Evolutionary conservation across 1,140 invertebrate species (phyloP).

Genomic region (Himalopsyche phryganea): DNA sequence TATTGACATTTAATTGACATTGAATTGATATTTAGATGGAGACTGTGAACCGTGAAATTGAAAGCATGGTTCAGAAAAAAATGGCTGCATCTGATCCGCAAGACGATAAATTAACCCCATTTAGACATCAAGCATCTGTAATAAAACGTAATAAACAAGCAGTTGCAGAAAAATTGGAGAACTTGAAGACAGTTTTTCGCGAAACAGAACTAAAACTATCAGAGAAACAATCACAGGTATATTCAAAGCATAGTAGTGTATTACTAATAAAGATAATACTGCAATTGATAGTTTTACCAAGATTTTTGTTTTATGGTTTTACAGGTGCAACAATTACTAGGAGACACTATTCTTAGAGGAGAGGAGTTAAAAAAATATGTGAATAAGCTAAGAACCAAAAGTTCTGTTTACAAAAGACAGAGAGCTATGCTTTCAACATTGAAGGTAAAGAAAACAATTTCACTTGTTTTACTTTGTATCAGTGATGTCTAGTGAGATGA

Average conservation of each 20-base stretch:
- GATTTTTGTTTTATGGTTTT: slow-evolving; percentile 6
- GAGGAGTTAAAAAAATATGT: slow-evolving; percentile 85
- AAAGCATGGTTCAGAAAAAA: slow-evolving; percentile 53
- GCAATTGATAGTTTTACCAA: neutral
- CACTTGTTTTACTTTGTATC: too few species aligned
- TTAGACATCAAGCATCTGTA: slow-evolving; percentile 78
- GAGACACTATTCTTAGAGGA: slow-evolving; percentile 63
- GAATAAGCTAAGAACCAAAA: slow-evolving; percentile 71
- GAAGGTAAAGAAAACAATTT: slow-evolving; percentile 56
- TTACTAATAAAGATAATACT: too few species aligned
- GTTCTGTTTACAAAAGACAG: slow-evolving; percentile 75
- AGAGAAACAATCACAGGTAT: slow-evolving; percentile 52
- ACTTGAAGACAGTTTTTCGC: slow-evolving; percentile 58
- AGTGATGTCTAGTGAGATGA: too few species aligned
- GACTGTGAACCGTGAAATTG: slow-evolving; percentile 60
- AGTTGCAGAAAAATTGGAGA: slow-evolving; percentile 65
- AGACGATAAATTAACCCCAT: slow-evolving; percentile 74
- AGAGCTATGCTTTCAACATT: slow-evolving; percentile 68
- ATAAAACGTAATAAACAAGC: slow-evolving; percentile 74
- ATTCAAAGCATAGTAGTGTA: too few species aligned
- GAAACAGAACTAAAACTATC: slow-evolving; percentile 55
- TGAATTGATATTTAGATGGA: slow-evolving; percentile 56
- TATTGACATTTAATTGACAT: slow-evolving; percentile 1
- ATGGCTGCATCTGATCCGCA: slow-evolving; percentile 49
- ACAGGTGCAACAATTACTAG: slow-evolving; percentile 47